Base-by-base conservation (phyloP, 2,797 vertebrate species). In the Pteropus rufus region DNA sequence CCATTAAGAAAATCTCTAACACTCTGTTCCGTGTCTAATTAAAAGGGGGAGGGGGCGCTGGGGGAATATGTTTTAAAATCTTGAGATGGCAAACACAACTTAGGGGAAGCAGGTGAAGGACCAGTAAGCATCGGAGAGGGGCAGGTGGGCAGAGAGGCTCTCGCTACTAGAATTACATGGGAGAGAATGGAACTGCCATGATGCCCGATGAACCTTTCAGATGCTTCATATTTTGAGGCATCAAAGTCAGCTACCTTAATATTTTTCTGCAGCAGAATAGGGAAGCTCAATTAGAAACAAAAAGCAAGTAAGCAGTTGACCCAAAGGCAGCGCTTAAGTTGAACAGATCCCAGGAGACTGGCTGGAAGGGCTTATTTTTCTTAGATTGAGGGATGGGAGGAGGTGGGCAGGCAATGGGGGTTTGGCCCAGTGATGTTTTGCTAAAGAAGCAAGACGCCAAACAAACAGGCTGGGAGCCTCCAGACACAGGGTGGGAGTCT, bases 251-350 rank as follows among this genome's bases (percentile, higher is more conserved):
- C 98, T 97, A 97, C 93, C 82, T 97, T 94, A 96, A 97, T 67
- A n/a, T 81, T 79, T 95, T 98, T 97, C 91, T 95, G 96, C 97
- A 62, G 97, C 81, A 97, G 98, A 97, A 89, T 76, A 49, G 84
- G 92, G 95, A 97, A 97, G 96, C 97, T 97, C 94, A 31, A 88
- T 97, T 97, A 97, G 97, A 95, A 97, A 94, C 81, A 5, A 93
- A 97, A 98, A 98, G 93, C 97, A 94, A 97, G 98, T 93, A 96
- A 98, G 76, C 90, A n/a, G 96, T 98, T 91, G 96, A 96, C 98
- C 96, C 94, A 10, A 95, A 97, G 97, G 90, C 94, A 72, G 95
- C 0, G 29, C 92, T 95, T 95, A 98, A 97, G 98, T 98, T 70
- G 97, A 96, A 70, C 95, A 91, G 93, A 89, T 95, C 94, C 91